Percentiles rank a stretch among this genome's conserved stretches.
These are phyloP conservation scores for Pantherophis guttatus DNA, from an alignment of 2,113 vertebrate species.

Conservation along the genomic window DNA sequence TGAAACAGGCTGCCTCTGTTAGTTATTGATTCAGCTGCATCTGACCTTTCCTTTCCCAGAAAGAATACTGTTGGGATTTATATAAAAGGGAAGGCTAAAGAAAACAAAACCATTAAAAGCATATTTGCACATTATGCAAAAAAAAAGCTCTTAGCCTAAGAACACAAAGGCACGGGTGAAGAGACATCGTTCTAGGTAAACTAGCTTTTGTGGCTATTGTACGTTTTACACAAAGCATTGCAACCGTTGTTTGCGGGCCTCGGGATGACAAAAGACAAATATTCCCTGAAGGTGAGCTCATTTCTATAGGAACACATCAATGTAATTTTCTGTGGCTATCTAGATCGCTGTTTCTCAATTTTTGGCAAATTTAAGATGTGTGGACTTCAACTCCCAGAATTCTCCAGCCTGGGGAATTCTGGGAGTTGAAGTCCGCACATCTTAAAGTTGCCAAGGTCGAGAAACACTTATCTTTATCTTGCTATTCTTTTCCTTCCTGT, in stretches of 20 bases:
- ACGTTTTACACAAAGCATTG: neutral
- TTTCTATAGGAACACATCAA: neutral
- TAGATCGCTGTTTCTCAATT: too few relatives aligned
- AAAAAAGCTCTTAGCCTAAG: neutral
- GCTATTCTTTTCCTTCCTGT: too few relatives aligned
- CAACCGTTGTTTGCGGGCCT: neutral
- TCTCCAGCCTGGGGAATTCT: too few relatives aligned
- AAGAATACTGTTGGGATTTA: neutral
- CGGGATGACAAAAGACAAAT: neutral
- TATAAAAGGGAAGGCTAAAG: neutral
- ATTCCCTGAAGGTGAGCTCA: neutral
- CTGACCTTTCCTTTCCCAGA: neutral
- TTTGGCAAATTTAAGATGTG: too few relatives aligned
- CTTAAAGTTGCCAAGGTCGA: too few relatives aligned
- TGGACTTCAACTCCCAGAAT: too few relatives aligned
- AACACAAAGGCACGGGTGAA: neutral
- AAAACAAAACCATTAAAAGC: neutral
- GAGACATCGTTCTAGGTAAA: neutral
- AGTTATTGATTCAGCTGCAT: neutral
- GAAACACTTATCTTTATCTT: too few relatives aligned
- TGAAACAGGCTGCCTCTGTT: neutral
- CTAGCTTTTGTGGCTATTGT: neutral
- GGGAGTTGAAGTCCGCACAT: too few relatives aligned
- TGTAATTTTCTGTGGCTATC: neutral
- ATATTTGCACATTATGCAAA: neutral